phyloP scores from a whole-genome alignment of 2,888 invertebrate genomes.

The Ligdia adustata region DNA sequence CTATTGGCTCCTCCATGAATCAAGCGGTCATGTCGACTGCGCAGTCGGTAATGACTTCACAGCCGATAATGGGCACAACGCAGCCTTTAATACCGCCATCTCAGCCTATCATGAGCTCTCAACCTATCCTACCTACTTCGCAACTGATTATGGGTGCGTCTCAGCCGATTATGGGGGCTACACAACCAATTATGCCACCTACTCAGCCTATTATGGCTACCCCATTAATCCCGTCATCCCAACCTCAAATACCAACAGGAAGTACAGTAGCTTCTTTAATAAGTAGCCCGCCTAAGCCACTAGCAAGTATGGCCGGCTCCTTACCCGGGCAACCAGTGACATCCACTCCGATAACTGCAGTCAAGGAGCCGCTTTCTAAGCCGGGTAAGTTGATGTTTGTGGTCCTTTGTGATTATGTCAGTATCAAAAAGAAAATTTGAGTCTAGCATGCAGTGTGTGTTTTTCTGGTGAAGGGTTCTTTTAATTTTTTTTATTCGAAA shows the following conservation, averaged over 20 bases:
- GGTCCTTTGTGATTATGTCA: too few relatives aligned
- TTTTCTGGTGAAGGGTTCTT: too few relatives aligned
- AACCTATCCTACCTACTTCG: conserved; percentile 24
- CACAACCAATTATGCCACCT: conserved; percentile 43
- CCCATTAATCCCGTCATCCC: conserved; percentile 43
- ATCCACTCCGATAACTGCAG: conserved; percentile 68
- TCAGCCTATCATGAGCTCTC: conserved; percentile 29
- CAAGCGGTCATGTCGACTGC: conserved; percentile 23
- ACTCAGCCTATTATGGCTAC: conserved; percentile 38
- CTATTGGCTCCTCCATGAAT: conserved; percentile 26
- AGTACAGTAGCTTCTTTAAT: conserved; percentile 54
- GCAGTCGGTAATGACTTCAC: conserved; percentile 15
- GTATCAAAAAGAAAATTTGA: too few relatives aligned
- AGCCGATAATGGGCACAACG: conserved; percentile 23
- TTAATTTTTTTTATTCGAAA: too few relatives aligned
- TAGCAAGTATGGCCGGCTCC: conserved; percentile 45
- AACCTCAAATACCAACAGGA: conserved; percentile 49
- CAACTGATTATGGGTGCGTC: conserved; percentile 43
- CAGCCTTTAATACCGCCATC: conserved; percentile 21
- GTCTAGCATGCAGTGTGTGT: background rate
- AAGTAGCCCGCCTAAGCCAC: conserved; percentile 60
- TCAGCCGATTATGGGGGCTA: conserved; percentile 58
- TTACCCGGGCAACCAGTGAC: conserved; percentile 64
- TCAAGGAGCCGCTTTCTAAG: conserved; percentile 67
- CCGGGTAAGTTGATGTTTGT: conserved; percentile 57